phyloP scores from a whole-genome alignment of 2,888 invertebrate species.

The Drosophila paranaensis region DNA sequence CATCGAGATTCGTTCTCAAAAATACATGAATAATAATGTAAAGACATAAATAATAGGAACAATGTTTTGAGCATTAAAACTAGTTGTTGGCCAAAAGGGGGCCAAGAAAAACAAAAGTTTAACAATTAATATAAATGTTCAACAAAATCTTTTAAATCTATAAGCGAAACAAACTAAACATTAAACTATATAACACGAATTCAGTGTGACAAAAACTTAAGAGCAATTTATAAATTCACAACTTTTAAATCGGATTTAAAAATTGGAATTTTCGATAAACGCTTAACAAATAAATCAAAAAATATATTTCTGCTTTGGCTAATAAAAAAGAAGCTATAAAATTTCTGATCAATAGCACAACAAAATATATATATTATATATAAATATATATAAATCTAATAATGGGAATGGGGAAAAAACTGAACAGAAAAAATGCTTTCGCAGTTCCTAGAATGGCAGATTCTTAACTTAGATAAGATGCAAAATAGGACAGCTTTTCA shows the following conservation, averaged over 20 bases:
- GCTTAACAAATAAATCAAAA: conserved; percentile 62
- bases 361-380: conserved; percentile 30
- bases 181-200: conserved; percentile 55
- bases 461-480: conserved; percentile 31
- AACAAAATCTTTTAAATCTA: conserved; percentile 47
- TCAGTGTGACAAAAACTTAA: conserved; percentile 53
- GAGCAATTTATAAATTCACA: conserved; percentile 61
- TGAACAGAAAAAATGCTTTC: conserved; percentile 48
- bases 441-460: conserved; percentile 32
- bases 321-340: conserved; percentile 76
- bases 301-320: conserved; percentile 56
- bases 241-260: conserved; percentile 77
- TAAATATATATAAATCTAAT: conserved; percentile 13
- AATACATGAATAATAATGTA: conserved; percentile 66
- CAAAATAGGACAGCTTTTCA: conserved; percentile 52
- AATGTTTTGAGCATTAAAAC: conserved; percentile 49
- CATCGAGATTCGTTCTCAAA: conserved; percentile 70
- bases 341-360: conserved; percentile 80
- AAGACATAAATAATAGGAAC: conserved; percentile 62
- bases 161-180: conserved; percentile 41
- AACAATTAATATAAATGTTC: conserved; percentile 55
- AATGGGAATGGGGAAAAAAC: conserved; percentile 29
- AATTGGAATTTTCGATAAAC: conserved; percentile 74
- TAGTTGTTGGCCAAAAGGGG: conserved; percentile 30
- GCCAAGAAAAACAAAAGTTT: conserved; percentile 48